Conservation (phyloP, 2,888 invertebrate species). For the Salticus scenicus region DNA sequence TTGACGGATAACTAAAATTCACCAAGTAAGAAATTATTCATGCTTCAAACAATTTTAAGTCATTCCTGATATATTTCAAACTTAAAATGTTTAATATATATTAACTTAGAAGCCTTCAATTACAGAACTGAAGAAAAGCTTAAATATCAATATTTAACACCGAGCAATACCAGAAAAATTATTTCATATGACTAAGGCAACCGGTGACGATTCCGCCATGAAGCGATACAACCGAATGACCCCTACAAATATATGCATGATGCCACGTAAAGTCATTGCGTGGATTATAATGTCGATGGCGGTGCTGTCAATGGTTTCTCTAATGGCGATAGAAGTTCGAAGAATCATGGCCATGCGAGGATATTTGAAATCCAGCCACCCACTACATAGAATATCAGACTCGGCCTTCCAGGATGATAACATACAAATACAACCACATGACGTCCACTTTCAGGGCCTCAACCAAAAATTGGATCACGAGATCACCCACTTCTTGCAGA, state of each 20-base stretch:
- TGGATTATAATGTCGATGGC: slow-evolving; percentile 50
- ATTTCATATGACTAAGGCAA: too few species aligned
- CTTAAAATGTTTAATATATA: too few species aligned
- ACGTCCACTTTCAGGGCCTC: not conserved
- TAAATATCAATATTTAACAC: too few species aligned
- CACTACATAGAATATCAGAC: not conserved
- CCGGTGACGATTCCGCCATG: too few species aligned
- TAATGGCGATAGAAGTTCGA: slow-evolving; percentile 44
- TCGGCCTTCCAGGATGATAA: not conserved
- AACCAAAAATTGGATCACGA: not conserved
- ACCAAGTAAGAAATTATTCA: too few species aligned
- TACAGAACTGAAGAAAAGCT: too few species aligned
- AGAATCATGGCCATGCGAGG: slow-evolving; percentile 28
- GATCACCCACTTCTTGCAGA: too few species aligned
- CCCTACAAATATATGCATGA: slow-evolving; percentile 35
- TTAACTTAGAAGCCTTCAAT: too few species aligned
- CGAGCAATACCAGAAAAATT: too few species aligned
- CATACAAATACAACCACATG: not conserved
- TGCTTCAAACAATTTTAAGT: too few species aligned
- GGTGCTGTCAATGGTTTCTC: slow-evolving; percentile 33
- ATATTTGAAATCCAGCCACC: not conserved
- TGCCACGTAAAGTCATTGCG: slow-evolving; percentile 50
- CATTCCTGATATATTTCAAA: too few species aligned
- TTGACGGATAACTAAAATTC: too few species aligned
- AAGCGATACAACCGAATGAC: slow-evolving; percentile 28